phyloP scores from a whole-genome alignment of 2,797 vertebrate species.

The Cryptoblepharus egeriae region DNA sequence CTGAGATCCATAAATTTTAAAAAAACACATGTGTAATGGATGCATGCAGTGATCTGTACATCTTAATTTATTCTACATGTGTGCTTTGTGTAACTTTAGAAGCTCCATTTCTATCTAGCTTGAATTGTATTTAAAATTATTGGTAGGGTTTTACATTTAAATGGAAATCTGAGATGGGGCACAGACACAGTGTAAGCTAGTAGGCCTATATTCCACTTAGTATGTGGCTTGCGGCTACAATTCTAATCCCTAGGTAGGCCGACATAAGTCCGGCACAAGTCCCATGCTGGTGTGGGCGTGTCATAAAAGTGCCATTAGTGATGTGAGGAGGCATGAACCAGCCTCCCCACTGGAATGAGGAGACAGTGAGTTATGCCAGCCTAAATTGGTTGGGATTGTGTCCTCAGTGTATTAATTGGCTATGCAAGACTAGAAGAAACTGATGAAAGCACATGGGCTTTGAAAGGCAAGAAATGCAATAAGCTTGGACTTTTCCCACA shows the following conservation, averaged over 20 bases:
- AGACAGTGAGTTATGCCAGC: too few species aligned
- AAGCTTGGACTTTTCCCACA: conserved; percentile 56
- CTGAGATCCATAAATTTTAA: too few species aligned
- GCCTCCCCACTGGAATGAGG: too few species aligned
- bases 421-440: background rate
- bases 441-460: background rate
- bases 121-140: background rate
- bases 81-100: background rate
- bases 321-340: too few species aligned
- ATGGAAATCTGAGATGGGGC: background rate
- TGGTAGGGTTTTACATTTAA: background rate
- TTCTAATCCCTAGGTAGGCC: too few species aligned
- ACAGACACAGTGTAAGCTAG: background rate
- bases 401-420: background rate
- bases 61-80: background rate
- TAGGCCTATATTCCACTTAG: background rate
- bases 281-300: too few species aligned
- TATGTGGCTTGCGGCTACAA: too few species aligned
- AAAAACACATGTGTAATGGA: background rate
- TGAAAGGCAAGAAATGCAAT: conserved; percentile 37
- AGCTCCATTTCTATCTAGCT: background rate
- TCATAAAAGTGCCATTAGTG: too few species aligned
- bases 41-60: background rate
- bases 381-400: too few species aligned
- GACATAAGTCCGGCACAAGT: too few species aligned